These are phyloP conservation scores for Andrena cerasifolii DNA, from an alignment of 1,140 invertebrate species.

Conservation along the genomic window DNA sequence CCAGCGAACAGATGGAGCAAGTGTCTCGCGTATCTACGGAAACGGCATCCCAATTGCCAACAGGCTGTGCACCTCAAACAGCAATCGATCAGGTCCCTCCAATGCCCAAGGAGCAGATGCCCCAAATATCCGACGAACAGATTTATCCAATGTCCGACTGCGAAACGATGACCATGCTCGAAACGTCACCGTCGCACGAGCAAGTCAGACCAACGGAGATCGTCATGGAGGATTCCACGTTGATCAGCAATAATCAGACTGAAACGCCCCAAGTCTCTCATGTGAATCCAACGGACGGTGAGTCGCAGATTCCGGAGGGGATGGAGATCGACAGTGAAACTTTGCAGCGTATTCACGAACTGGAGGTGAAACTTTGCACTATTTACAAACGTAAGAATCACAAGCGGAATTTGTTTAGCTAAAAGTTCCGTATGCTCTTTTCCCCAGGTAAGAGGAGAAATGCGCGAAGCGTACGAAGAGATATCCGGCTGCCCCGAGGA, in stretches of 20 bases:
- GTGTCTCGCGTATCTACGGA: constrained; percentile 68
- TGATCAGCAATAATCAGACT: constrained; percentile 61
- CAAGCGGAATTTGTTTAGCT: constrained; percentile 2
- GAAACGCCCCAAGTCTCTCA: constrained; percentile 54
- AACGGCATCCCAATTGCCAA: constrained; percentile 55
- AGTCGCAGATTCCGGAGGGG: constrained; percentile 77
- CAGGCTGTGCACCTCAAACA: constrained; percentile 65
- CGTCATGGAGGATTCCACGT: constrained; percentile 65
- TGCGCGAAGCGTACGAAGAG: constrained; percentile 80
- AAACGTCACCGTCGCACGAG: constrained; percentile 63
- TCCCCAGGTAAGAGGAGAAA: constrained; percentile 77
- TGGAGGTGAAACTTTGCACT: constrained; percentile 67
- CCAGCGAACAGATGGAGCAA: constrained; percentile 64
- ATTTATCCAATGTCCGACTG: constrained; percentile 74
- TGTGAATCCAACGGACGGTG: constrained; percentile 68
- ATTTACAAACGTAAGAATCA: constrained; percentile 11
- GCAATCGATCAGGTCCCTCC: constrained; percentile 70
- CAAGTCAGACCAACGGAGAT: constrained; percentile 59
- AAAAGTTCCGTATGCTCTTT: constrained; percentile 2
- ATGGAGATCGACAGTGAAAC: constrained; percentile 81
- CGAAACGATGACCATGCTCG: constrained; percentile 62
- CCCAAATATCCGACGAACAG: constrained; percentile 69
- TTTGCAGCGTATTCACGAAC: constrained; percentile 79
- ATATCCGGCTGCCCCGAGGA: constrained; percentile 80
- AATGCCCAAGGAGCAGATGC: constrained; percentile 68